Evolutionary conservation across 2,888 invertebrate genomes (phyloP).

Genomic region (Lutraria lutraria): DNA sequence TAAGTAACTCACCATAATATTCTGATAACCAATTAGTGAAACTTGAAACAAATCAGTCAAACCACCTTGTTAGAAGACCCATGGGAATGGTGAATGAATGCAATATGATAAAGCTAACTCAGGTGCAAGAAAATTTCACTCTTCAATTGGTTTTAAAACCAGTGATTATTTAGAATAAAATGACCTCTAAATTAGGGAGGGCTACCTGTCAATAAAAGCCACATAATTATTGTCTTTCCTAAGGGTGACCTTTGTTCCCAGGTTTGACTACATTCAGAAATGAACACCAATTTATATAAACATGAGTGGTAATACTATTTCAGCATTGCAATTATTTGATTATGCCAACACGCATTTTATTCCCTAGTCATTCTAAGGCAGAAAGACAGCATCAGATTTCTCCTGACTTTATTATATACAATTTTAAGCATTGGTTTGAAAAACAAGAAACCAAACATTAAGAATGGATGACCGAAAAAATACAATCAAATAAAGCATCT

Average conservation of each 20-base stretch:
- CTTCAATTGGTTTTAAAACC: too few relatives aligned
- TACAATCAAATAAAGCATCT: background rate
- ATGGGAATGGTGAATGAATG: background rate
- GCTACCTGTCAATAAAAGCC: too few relatives aligned
- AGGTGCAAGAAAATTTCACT: slow-evolving; percentile 24
- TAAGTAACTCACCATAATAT: background rate
- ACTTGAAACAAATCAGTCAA: background rate
- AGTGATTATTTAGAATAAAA: too few relatives aligned
- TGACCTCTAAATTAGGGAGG: too few relatives aligned
- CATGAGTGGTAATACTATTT: background rate
- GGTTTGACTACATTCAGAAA: slow-evolving; percentile 8
- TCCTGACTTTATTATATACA: background rate
- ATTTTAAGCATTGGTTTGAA: background rate
- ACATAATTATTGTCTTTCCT: too few relatives aligned
- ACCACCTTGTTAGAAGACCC: background rate
- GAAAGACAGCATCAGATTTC: background rate
- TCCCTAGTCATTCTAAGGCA: background rate
- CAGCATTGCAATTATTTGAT: background rate
- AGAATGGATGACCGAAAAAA: background rate
- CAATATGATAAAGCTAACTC: background rate
- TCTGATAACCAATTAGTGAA: slow-evolving; percentile 1
- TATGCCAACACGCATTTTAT: background rate
- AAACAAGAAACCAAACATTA: background rate
- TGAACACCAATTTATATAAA: background rate
- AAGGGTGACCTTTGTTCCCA: too few relatives aligned